Conservation (phyloP, 2,888 invertebrate species). For the Drosophila multiciliata region DNA sequence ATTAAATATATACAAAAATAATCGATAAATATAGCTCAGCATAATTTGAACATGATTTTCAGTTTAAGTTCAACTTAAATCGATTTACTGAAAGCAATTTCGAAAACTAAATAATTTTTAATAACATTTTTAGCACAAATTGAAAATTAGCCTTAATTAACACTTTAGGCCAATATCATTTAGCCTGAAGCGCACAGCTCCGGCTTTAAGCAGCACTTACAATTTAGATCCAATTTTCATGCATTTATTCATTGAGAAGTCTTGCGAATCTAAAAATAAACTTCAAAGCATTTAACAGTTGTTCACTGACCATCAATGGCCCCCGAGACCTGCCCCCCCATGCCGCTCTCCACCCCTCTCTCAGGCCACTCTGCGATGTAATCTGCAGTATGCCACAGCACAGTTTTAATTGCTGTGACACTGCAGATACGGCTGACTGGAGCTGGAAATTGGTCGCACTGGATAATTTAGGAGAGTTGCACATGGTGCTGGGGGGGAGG, state of each 20-base stretch:
- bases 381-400: constrained; percentile 70
- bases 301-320: constrained; percentile 59
- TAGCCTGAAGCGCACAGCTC: constrained; percentile 10
- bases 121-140: neutral
- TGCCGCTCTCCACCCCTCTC: constrained; percentile 2
- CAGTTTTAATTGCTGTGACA: constrained; percentile 79
- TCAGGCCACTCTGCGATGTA: constrained; percentile 46
- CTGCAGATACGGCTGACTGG: constrained; percentile 70
- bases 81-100: neutral
- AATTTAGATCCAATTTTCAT: constrained; percentile 24
- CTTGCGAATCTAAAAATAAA: constrained; percentile 63
- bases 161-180: constrained; percentile 16
- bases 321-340: constrained; percentile 16
- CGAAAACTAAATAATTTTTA: neutral
- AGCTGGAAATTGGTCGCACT: constrained; percentile 51
- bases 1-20: neutral
- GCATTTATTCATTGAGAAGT: constrained; percentile 43
- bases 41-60: neutral
- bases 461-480: neutral
- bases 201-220: neutral
- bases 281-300: constrained; percentile 75
- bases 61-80: neutral
- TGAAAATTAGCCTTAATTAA: neutral
- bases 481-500: neutral
- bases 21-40: neutral